Conservation (phyloP, 2,888 invertebrate genomes). For the Epinotia nisella region DNA sequence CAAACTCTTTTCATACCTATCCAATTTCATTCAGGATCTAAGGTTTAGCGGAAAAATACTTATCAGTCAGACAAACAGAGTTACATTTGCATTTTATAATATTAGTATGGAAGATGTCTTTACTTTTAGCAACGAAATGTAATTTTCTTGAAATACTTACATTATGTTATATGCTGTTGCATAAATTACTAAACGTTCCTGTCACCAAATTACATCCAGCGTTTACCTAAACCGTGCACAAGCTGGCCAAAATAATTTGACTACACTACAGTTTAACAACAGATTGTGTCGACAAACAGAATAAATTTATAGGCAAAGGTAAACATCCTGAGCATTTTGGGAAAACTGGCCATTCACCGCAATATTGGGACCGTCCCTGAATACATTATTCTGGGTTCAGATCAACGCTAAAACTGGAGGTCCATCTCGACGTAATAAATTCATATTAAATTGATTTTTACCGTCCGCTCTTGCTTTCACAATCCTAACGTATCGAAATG, state of each 20-base stretch:
- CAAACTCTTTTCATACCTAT: no score
- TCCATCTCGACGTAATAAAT: neutral
- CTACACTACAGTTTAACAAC: constrained; percentile 29
- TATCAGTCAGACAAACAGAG: no score
- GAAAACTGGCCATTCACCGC: constrained; percentile 51
- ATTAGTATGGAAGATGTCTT: no score
- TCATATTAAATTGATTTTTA: no score
- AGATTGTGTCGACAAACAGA: constrained; percentile 44
- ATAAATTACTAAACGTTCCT: neutral
- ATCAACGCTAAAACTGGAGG: constrained; percentile 28
- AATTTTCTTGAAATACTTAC: no score
- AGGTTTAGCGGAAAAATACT: no score
- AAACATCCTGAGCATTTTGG: constrained; percentile 46
- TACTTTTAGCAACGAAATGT: no score
- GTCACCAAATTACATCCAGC: neutral
- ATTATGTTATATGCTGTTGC: no score
- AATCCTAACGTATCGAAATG: no score
- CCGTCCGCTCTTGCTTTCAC: no score
- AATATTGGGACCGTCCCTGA: constrained; percentile 57
- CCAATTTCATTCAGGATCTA: no score
- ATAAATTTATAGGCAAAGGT: constrained; percentile 48
- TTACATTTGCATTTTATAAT: no score
- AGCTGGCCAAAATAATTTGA: constrained; percentile 24
- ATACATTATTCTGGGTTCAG: constrained; percentile 53
- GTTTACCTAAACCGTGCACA: neutral